A percentile compares a stretch with the other conserved stretches of the same genome.
phyloP scores from a whole-genome alignment of 2,888 invertebrate genomes.

The Pristionchus mayeri region DNA sequence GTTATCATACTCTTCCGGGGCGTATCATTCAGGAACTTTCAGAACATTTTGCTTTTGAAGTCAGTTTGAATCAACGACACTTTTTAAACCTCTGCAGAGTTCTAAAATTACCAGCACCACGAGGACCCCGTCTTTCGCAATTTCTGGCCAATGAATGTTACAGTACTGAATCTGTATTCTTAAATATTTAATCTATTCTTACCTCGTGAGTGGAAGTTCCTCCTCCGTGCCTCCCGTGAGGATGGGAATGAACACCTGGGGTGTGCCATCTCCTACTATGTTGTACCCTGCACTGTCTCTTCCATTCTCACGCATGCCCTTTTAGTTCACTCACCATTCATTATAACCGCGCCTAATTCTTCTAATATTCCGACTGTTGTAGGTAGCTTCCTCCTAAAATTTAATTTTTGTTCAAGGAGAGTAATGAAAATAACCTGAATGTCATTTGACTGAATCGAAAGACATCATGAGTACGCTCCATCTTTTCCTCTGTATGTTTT shows the following conservation, averaged over 20 bases:
- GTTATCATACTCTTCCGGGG: no score
- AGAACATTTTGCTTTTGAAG: no score
- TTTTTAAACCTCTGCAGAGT: no score
- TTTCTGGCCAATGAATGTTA: no score
- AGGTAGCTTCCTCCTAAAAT: conserved; percentile 84
- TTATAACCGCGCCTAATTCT: conserved; percentile 65
- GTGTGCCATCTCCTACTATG: conserved; percentile 72
- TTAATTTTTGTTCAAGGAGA: no score
- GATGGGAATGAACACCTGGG: conserved; percentile 77
- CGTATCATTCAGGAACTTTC: no score
- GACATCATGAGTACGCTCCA: conserved; percentile 80
- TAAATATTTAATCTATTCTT: background rate
- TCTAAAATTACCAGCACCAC: no score
- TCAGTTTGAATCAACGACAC: no score
- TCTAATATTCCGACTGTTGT: conserved; percentile 83
- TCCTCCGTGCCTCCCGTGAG: conserved; percentile 77
- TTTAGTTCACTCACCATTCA: no score
- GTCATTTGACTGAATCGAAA: conserved; percentile 88
- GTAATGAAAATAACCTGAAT: conserved; percentile 78
- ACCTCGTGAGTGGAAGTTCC: conserved; percentile 76
- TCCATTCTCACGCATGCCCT: no score
- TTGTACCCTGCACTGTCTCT: conserved; percentile 74
- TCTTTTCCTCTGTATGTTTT: background rate
- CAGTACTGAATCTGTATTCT: no score
- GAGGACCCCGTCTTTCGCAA: no score